These are phyloP conservation scores for Ganaspis sp. DNA, from an alignment of 1,140 invertebrate genomes.

Conservation along the genomic window DNA sequence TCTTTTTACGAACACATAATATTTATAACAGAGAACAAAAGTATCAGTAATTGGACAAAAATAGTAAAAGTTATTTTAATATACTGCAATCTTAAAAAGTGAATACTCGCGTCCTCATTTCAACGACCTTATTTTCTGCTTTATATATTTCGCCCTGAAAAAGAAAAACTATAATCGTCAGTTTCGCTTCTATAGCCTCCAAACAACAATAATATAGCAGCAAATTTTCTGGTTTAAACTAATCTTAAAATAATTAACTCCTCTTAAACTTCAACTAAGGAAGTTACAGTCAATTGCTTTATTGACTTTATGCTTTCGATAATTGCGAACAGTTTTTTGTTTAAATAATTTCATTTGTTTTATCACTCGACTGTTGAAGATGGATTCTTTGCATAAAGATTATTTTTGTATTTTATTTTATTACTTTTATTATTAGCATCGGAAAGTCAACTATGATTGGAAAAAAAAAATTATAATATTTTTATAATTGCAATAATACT, in stretches of 20 bases:
- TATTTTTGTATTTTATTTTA: too few relatives aligned
- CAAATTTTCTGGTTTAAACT: not conserved
- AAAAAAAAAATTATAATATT: too few relatives aligned
- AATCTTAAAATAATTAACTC: too few relatives aligned
- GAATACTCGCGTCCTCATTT: slow-evolving; percentile 13
- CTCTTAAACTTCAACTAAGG: not conserved
- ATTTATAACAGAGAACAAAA: not conserved
- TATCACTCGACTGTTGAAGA: too few relatives aligned
- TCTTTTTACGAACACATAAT: not conserved
- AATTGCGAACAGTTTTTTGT: too few relatives aligned
- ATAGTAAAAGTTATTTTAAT: slow-evolving; percentile 3
- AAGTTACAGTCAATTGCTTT: not conserved
- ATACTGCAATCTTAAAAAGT: not conserved
- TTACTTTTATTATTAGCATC: too few relatives aligned
- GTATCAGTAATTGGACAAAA: not conserved
- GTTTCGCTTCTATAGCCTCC: not conserved
- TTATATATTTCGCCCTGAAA: not conserved
- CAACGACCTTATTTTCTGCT: not conserved
- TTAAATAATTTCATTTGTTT: too few relatives aligned
- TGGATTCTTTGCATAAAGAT: too few relatives aligned
- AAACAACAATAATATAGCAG: not conserved
- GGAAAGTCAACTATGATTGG: too few relatives aligned
- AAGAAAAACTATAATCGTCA: not conserved
- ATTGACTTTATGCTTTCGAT: not conserved
- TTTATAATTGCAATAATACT: too few relatives aligned